Evolutionary conservation across 2,113 vertebrate genomes (phyloP), one percentile per base, ranked within the genome.

Genomic region (Pseudorectes ferrugineus): DNA sequence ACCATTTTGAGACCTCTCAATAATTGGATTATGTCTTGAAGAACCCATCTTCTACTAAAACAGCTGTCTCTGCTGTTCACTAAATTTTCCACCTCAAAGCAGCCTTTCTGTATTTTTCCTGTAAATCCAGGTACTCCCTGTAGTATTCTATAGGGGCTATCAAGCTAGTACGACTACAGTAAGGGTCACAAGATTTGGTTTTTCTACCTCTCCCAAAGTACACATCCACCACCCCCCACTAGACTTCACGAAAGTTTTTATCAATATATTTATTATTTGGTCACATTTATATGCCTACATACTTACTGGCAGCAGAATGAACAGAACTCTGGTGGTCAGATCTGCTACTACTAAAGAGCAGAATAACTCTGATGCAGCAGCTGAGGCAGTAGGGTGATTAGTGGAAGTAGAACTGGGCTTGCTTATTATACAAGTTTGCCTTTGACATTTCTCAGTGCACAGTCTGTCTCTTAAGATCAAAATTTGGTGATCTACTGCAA

Each of bases 401-500:
- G 46, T 40, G 31, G 43, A 89, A 28, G 40, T 21, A 88, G 38
- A 66, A 63, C 63, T 74, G 59, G 26, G 33, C 68, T 94, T 88
- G 14, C 31, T 85, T 76, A 66, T 77, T 67, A 24, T 48, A 63
- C 17, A 52, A 48, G 25, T 66, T 66, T 83, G n/a, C 20, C 38
- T 88, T 93, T 74, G 55, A 80, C 59, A 71, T 92, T 90, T 89
- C 29, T 93, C 45, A 81, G 65, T 21, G 43, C n/a, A 71, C 17
- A 77, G 25, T 31, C 57, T 90, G 35, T 59, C 68, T 90, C 89
- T 80, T 76, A 83, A 77, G 48, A 80, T 75, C 29, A 85, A 83
- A 90, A 81, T 90, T 49, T 52, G 23, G 45, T 94, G 72, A 92
- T 80, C 48, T 76, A 78, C 59, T 86, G 65, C 63, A 95, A 88